phyloP scores from a whole-genome alignment of 2,888 invertebrate genomes.

The Papilio gigon region DNA sequence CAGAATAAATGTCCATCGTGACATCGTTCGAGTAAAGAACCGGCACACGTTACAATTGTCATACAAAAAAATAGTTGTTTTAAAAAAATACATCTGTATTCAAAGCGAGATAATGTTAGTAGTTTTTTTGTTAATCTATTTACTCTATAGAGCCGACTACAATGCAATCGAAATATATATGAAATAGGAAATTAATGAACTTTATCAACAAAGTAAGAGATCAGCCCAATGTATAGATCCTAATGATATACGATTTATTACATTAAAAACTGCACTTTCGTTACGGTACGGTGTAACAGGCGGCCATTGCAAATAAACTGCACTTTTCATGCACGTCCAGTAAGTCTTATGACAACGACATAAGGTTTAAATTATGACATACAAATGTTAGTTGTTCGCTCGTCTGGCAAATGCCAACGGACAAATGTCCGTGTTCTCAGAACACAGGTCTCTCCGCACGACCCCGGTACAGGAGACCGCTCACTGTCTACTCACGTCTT shows the following conservation, averaged over 20 bases:
- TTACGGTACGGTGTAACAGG: constrained; percentile 32
- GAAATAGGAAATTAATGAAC: too few relatives aligned
- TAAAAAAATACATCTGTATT: too few relatives aligned
- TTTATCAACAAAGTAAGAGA: too few relatives aligned
- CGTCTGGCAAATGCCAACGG: constrained; percentile 46
- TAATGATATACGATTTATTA: neutral
- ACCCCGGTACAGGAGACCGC: constrained; percentile 46
- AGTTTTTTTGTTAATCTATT: too few relatives aligned
- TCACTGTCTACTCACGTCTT: constrained; percentile 19
- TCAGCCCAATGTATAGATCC: too few relatives aligned
- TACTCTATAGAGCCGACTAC: too few relatives aligned
- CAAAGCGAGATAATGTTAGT: too few relatives aligned
- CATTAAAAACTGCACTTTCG: neutral
- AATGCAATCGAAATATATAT: too few relatives aligned
- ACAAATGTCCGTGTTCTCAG: constrained; percentile 57
- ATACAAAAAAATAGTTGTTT: too few relatives aligned
- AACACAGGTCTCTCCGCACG: constrained; percentile 55
- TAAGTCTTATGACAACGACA: neutral
- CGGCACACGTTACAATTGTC: too few relatives aligned
- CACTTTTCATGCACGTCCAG: neutral
- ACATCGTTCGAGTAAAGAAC: too few relatives aligned
- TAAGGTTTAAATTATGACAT: constrained; percentile 31
- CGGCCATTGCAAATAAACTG: constrained; percentile 25
- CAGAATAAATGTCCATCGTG: too few relatives aligned
- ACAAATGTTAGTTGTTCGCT: constrained; percentile 25